These are phyloP conservation scores for Phalangium opilio DNA, from an alignment of 2,888 invertebrate genomes.

Conservation along the genomic window DNA sequence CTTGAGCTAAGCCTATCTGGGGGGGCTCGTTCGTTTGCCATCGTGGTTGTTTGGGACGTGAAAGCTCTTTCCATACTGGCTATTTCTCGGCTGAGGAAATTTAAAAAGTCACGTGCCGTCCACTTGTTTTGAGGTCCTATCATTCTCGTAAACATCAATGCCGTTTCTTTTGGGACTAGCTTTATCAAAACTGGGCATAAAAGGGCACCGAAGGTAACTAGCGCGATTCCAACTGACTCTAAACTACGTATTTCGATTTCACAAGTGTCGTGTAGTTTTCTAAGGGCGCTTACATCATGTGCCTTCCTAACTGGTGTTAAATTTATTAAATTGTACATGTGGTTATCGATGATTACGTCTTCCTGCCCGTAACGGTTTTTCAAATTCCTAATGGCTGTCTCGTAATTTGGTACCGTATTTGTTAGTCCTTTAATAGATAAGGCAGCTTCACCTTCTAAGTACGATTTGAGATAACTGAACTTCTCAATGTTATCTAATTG, in stretches of 20 bases:
- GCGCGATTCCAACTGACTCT: not conserved
- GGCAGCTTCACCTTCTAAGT: not conserved
- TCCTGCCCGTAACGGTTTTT: conserved; percentile 2
- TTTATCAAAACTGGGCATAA: no score
- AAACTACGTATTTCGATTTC: not conserved
- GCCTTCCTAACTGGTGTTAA: not conserved
- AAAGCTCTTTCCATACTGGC: no score
- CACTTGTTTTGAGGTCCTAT: no score
- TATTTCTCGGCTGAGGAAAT: no score
- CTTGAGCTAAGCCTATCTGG: no score
- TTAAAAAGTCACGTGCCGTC: no score
- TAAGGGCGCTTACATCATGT: not conserved
- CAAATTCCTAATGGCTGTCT: not conserved
- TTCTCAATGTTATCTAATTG: conserved; percentile 3
- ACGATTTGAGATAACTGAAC: conserved; percentile 4
- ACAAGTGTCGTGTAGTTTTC: conserved; percentile 4
- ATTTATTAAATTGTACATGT: conserved; percentile 1
- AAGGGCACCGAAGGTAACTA: not conserved
- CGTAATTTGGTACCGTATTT: conserved; percentile 2
- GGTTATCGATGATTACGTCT: conserved; percentile 1
- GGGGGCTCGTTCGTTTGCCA: no score
- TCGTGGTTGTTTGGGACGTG: no score
- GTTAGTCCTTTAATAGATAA: not conserved
- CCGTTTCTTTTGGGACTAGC: no score
- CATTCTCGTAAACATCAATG: no score